phyloP scores from a whole-genome alignment of 2,113 vertebrate genomes.

The Tursiops truncatus region DNA sequence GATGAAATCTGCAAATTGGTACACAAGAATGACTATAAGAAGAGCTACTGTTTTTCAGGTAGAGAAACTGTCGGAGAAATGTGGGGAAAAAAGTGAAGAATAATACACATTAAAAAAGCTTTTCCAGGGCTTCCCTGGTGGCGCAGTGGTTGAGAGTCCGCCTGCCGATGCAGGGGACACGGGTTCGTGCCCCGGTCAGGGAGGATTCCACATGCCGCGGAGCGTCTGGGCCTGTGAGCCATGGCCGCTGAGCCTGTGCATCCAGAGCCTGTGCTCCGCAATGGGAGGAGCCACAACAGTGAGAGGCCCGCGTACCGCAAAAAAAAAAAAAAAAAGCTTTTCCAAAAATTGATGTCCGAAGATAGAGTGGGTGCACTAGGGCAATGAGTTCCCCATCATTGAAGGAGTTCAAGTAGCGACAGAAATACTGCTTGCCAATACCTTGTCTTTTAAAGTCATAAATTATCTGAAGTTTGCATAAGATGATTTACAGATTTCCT shows the following conservation, averaged over 20 bases:
- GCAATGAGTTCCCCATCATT: background rate
- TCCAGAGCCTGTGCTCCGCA: too few relatives aligned
- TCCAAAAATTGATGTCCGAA: background rate
- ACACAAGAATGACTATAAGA: background rate
- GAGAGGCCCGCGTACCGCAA: too few relatives aligned
- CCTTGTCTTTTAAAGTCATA: background rate
- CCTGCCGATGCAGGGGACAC: too few relatives aligned
- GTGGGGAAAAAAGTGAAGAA: background rate
- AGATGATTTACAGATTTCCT: background rate
- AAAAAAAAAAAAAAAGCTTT: background rate
- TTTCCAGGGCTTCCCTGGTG: background rate
- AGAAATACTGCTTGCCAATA: background rate
- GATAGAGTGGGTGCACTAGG: background rate
- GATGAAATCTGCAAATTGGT: background rate
- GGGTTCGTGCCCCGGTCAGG: accelerated
- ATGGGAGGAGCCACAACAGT: too few relatives aligned
- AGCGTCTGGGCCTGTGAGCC: too few relatives aligned
- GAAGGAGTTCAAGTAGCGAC: background rate
- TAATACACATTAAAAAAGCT: background rate
- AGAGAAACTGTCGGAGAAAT: background rate
- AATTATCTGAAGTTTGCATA: background rate
- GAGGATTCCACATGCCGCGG: too few relatives aligned
- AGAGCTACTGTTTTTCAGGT: background rate
- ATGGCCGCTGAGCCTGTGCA: too few relatives aligned
- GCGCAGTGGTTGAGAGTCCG: too few relatives aligned